Evolutionary conservation across 2,797 vertebrate genomes (phyloP), one percentile per base, ranked within the genome.

Genomic region (Pogoniulus pusillus): DNA sequence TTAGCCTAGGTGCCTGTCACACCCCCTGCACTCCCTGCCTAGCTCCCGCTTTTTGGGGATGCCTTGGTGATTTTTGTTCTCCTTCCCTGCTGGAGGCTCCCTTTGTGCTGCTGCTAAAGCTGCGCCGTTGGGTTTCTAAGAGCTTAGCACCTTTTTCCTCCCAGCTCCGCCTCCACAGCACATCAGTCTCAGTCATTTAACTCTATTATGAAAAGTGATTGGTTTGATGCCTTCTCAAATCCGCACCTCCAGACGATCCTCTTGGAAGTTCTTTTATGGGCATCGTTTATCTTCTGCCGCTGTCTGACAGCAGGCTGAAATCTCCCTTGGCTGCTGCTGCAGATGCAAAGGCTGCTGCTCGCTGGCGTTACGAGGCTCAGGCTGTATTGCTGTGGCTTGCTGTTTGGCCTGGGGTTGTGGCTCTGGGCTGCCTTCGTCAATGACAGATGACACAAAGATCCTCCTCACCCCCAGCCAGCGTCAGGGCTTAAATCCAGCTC

Each of bases 401-500:
- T 82, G 73, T 27, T 45, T 20, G 82, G 26, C 30, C 26, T 37
- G 63, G 32, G 17, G 27, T 1, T 20, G 49, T 32, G 79, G 35
- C 47, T 82, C 0, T 18, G 39, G 82, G 75, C 71, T 58, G 65
- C 51, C 3, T 5, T 41, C 71, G 35, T 19, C 45, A 6, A 14
- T 39, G 72, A 22, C 43, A 5, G 1, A 4, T 2, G 22, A 43
- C 84, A 54, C 62, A 22, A 0, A 4, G 70, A 57, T 80, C 34
- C 11, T 82, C 15, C 66, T 60, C 7, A 0, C 20, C 27, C 27
- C 30, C 35, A 6, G 32, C 35, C 35, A 34, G 41, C 10, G 0
- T 30, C 24, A 0, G 12, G 57, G 24, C 45, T 68, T 15, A 16
- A 9, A 7, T 3, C 2, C 60, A 0, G 5, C 3, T 27, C 51